Base-by-base conservation (phyloP, 2,888 invertebrate genomes). In the Brachycybe producta region DNA sequence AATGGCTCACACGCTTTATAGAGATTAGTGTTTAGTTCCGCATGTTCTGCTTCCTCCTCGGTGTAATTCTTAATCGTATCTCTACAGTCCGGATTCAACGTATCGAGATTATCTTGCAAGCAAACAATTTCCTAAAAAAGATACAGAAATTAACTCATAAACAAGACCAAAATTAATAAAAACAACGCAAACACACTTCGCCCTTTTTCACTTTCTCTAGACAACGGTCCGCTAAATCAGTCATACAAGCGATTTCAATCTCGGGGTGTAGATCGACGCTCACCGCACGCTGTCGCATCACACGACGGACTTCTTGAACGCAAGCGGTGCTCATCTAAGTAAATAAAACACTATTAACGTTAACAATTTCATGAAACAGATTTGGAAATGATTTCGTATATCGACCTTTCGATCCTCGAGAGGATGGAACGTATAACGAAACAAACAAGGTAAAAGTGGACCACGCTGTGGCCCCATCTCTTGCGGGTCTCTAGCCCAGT, bases 231-330 rank as follows among this genome's bases (percentile, higher is more conserved):
- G 85, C 82, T 19, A 98, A 73, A 61, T 95, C 92, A 54, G 78
- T 77, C 21, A 97, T 73, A 64, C 98, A 98, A 32, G 75, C 75
- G 60, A 84, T 83, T 69, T 95, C 95, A 42, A 98, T 82, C 68
- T 92, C 87, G 1, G 97, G 97, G 61, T 91, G 80, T 35, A 98
- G 73, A 63, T 92, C 86, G 1, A 97, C 92, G 61, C 84, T 86
- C 5, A 85, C 74, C 1, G 97, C 92, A 55, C 97, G 75, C 65
- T 90, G 86, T 27, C 87, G 75, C 88, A 98, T 91, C 35, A 92
- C 86, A 55, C 90, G 77, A 57, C 81, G 79, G 2, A 97, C 81
- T 70, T 97, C 88, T 51, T 61, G 60, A 2, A 63, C 70, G 61
- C 79, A 79, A 21, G 67, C 65, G 34, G 63, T 59, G 41, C 66